These are phyloP conservation scores for Dasyprocta punctata DNA, from an alignment of 2,113 vertebrate species.

Conservation along the genomic window DNA sequence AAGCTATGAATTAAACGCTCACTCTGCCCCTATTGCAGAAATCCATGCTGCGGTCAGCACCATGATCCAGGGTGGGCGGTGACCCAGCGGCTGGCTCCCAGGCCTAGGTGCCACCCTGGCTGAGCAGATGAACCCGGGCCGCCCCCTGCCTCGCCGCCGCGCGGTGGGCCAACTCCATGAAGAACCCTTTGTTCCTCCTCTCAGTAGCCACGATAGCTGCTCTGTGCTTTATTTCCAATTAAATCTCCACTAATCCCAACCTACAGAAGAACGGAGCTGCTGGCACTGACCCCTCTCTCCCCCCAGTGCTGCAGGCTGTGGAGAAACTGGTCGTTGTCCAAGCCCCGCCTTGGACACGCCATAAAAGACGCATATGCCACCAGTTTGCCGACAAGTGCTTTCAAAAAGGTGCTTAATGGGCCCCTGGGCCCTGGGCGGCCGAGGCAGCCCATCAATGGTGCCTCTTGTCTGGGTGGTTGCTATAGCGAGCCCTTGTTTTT, in stretches of 20 bases:
- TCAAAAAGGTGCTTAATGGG: constrained; percentile 81
- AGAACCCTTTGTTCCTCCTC: constrained; percentile 69
- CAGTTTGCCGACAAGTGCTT: constrained; percentile 80
- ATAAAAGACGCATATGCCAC: constrained; percentile 59
- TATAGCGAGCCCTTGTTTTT: constrained; percentile 84
- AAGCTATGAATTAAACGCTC: constrained; percentile 73
- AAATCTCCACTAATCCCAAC: constrained; percentile 74
- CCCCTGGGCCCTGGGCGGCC: constrained; percentile 66
- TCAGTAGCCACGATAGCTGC: constrained; percentile 64
- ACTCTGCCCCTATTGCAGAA: constrained; percentile 74
- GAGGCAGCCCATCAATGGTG: constrained; percentile 69
- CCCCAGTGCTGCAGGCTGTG: constrained; percentile 43
- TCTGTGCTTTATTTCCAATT: constrained; percentile 80
- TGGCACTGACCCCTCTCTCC: not conserved
- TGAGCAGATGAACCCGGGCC: not conserved
- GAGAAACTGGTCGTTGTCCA: constrained; percentile 61
- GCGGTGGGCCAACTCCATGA: constrained; percentile 61
- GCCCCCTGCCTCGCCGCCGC: constrained; percentile 72
- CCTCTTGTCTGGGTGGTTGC: constrained; percentile 80
- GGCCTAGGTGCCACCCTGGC: not conserved
- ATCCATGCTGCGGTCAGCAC: constrained; percentile 11
- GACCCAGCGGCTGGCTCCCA: constrained; percentile 64
- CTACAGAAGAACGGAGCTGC: constrained; percentile 69
- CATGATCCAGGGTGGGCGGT: constrained; percentile 53
- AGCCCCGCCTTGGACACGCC: constrained; percentile 38